Evolutionary conservation across 2,797 vertebrate genomes (phyloP).

Genomic region (Rhinella marina): DNA sequence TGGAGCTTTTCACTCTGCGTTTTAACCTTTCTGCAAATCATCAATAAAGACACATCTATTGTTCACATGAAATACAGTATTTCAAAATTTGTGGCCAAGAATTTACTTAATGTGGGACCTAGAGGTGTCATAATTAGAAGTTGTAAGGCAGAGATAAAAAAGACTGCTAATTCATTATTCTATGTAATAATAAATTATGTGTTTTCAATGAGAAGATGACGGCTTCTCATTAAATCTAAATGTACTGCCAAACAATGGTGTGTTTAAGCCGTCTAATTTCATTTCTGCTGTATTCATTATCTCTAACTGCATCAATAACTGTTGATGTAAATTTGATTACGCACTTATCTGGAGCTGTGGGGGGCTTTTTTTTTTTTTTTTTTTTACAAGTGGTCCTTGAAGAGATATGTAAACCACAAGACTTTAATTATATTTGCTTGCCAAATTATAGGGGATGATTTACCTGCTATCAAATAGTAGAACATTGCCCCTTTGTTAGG

Average conservation of each 20-base stretch:
- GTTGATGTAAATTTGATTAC: constrained; percentile 19
- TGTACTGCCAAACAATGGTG: constrained; percentile 51
- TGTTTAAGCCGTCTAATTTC: constrained; percentile 44
- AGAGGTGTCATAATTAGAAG: constrained; percentile 58
- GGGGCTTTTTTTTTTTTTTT: neutral
- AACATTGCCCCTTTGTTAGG: neutral
- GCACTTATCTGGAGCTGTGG: neutral
- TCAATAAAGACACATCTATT: constrained; percentile 50
- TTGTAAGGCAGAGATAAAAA: constrained; percentile 52
- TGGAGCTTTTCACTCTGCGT: constrained; percentile 25
- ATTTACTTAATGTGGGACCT: constrained; percentile 53
- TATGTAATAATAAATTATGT: constrained; percentile 62
- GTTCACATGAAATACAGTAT: constrained; percentile 41
- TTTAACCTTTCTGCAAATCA: constrained; percentile 49
- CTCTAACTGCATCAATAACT: constrained; percentile 46
- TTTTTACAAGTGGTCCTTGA: neutral
- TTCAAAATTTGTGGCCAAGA: constrained; percentile 31
- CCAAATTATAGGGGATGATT: neutral
- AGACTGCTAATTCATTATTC: constrained; percentile 60
- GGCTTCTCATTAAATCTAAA: constrained; percentile 59
- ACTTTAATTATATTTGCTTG: neutral
- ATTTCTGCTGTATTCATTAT: constrained; percentile 51
- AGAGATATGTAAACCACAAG: neutral
- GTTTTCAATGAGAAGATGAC: constrained; percentile 56
- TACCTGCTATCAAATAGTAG: neutral